A percentile compares a stretch with the other conserved stretches of the same genome.
Conservation (phyloP, 2,888 invertebrate species). For the Oscheius sp. region DNA sequence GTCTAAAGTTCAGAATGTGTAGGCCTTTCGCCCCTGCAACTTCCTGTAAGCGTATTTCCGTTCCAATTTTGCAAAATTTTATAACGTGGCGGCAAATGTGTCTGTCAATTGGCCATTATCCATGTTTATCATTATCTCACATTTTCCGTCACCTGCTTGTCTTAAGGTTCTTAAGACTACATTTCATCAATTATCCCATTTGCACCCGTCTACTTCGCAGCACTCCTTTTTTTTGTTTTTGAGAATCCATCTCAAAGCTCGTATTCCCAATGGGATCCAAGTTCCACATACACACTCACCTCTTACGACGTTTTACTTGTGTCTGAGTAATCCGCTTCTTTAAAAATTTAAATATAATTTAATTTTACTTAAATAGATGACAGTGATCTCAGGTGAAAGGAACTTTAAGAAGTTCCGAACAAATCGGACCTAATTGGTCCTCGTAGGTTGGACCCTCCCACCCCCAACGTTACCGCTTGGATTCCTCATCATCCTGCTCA, state of each 20-base stretch:
- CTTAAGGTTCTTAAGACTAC: too few species aligned
- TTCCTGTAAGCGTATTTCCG: slow-evolving; percentile 27
- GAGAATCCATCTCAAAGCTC: neutral
- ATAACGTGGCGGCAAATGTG: neutral
- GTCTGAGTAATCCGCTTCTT: neutral
- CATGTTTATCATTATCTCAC: neutral
- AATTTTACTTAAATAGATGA: too few species aligned
- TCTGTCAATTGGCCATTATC: neutral
- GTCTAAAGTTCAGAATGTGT: too few species aligned
- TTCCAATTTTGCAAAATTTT: slow-evolving; percentile 12
- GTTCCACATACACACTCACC: slow-evolving; percentile 27
- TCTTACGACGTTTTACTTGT: neutral
- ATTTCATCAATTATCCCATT: slow-evolving; percentile 11
- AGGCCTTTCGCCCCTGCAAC: neutral
- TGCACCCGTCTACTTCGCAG: neutral
- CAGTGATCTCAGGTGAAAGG: neutral
- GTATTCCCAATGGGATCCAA: slow-evolving; percentile 28
- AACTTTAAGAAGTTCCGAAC: neutral
- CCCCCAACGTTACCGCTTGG: neutral
- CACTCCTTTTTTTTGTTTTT: slow-evolving; percentile 28
- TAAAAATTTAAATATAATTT: too few species aligned
- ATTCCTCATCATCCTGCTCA: slow-evolving; percentile 3
- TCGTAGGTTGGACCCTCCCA: slow-evolving; percentile 22
- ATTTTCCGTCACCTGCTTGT: neutral
- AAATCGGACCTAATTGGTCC: neutral